These are phyloP conservation scores for Apostichopus parvimensis DNA, from an alignment of 35 echinoderm and acorn worm species.

Conservation along the genomic window DNA sequence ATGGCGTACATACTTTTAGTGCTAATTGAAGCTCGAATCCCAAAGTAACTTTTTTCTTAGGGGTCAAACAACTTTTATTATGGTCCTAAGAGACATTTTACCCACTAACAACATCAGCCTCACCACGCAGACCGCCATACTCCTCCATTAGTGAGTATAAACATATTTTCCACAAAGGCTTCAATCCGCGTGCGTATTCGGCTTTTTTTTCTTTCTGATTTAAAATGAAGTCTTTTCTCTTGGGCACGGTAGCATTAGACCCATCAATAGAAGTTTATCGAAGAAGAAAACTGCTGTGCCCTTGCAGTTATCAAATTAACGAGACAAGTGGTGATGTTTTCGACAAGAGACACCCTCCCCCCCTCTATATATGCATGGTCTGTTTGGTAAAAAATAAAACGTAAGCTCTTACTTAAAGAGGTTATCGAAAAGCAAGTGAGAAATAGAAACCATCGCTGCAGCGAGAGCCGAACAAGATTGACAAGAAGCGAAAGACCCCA, in stretches of 20 bases:
- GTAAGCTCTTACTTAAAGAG: not conserved
- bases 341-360: not conserved
- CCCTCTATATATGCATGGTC: no score
- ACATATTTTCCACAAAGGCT: not conserved
- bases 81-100: no score
- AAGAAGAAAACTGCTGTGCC: not conserved
- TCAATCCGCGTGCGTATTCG: not conserved
- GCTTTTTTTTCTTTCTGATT: not conserved
- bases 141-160: no score
- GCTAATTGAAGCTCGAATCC: no score
- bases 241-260: not conserved
- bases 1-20: no score
- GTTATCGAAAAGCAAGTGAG: not conserved
- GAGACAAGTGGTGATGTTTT: not conserved
- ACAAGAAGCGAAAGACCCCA: no score
- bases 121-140: no score
- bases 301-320: not conserved
- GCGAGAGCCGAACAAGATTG: no score
- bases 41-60: no score
- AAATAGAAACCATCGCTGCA: no score
- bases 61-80: no score
- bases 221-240: not conserved
- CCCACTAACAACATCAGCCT: no score
- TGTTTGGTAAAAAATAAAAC: not conserved
- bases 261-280: not conserved